Evolutionary conservation across 1,140 invertebrate species (phyloP).

Genomic region (Neotoxoptera formosana): DNA sequence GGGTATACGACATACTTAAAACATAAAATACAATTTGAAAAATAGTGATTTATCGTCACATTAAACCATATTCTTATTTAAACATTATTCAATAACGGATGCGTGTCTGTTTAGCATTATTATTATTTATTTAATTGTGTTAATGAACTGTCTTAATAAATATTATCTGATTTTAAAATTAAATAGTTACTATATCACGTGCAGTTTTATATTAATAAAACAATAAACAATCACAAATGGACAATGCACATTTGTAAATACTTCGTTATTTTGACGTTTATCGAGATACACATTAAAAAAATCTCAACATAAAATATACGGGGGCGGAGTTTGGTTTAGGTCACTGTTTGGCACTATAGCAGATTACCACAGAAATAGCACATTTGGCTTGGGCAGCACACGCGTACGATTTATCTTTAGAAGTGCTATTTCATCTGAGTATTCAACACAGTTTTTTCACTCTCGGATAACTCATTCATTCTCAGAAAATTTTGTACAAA

Average conservation of each 20-base stretch:
- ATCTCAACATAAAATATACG: conserved; percentile 12
- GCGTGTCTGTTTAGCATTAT: neutral
- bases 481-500: neutral
- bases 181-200: neutral
- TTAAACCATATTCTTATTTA: neutral
- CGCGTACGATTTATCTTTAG: conserved; percentile 56
- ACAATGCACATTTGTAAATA: neutral
- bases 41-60: neutral
- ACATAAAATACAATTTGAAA: neutral
- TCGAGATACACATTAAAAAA: conserved; percentile 3
- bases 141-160: conserved; percentile 40
- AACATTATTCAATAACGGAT: neutral
- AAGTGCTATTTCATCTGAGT: conserved; percentile 52
- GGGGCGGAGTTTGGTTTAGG: conserved; percentile 54
- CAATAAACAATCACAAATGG: neutral
- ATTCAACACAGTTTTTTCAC: conserved; percentile 30
- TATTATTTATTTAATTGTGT: neutral
- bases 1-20: too few species aligned
- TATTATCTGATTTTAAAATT: conserved; percentile 1
- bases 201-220: neutral
- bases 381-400: conserved; percentile 53
- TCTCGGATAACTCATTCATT: conserved; percentile 1
- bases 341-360: conserved; percentile 54
- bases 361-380: conserved; percentile 52
- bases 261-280: neutral